phyloP scores from a whole-genome alignment of 2,113 vertebrate species.

The Mus musculus region DNA sequence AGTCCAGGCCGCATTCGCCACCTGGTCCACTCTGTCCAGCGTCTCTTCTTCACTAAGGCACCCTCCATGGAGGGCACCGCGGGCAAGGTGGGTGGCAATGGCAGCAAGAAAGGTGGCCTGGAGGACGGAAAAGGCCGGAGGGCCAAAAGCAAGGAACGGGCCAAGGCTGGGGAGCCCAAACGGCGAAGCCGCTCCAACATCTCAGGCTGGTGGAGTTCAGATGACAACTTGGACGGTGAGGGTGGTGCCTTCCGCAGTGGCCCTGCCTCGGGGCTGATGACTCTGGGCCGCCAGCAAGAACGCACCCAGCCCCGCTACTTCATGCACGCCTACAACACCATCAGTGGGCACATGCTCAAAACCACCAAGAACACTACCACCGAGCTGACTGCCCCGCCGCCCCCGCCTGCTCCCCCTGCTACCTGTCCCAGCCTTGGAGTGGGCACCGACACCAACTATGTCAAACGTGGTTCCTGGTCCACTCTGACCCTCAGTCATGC shows the following conservation, averaged over 20 bases:
- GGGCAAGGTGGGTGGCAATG: slow-evolving; percentile 92
- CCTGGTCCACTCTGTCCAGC: slow-evolving; percentile 97
- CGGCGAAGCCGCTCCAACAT: slow-evolving; percentile 96
- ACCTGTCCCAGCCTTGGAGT: slow-evolving; percentile 88
- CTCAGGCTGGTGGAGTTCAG: slow-evolving; percentile 99
- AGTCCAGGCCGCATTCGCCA: slow-evolving; percentile 98
- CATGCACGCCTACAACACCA: slow-evolving; percentile 97
- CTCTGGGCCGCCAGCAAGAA: slow-evolving; percentile 90
- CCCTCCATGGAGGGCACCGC: slow-evolving; percentile 93
- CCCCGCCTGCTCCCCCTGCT: slow-evolving; percentile 85
- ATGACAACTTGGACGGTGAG: slow-evolving; percentile 94
- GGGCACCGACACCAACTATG: slow-evolving; percentile 91
- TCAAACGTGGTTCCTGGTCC: slow-evolving; percentile 98
- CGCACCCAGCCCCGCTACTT: slow-evolving; percentile 92
- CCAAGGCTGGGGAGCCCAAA: slow-evolving; percentile 94
- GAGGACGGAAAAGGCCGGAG: slow-evolving; percentile 94
- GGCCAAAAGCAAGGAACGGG: slow-evolving; percentile 97
- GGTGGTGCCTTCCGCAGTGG: slow-evolving; percentile 93
- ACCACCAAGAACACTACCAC: slow-evolving; percentile 95
- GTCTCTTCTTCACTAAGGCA: slow-evolving; percentile 94
- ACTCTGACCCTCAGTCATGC: slow-evolving; percentile 96
- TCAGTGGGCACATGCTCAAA: slow-evolving; percentile 96
- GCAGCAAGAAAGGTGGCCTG: slow-evolving; percentile 86
- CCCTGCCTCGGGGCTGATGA: slow-evolving; percentile 94
- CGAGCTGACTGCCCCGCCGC: slow-evolving; percentile 85